Evolutionary conservation across 2,797 vertebrate species (phyloP), one percentile per base, ranked within the genome.

Genomic region (Margarornis squamiger): DNA sequence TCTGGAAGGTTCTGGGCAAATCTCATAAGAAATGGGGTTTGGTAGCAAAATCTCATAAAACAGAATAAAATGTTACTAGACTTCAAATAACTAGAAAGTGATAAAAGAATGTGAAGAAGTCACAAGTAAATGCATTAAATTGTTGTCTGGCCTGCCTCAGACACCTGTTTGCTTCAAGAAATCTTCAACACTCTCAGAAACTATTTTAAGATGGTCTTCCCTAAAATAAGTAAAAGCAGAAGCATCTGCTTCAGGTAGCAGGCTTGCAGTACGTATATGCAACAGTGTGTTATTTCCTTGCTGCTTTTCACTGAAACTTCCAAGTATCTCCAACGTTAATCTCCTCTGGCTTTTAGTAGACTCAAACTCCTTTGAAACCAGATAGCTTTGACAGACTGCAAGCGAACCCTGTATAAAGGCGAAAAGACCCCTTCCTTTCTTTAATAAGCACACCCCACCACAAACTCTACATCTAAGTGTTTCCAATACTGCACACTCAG

Each of bases 381-480:
- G 15, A 2, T 30, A 67, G 45, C 36, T 84, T 84, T 32, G 30
- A 51, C 20, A 41, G 36, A 49, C 24, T 65, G 32, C 14, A 43
- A 29, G 20, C 8, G 7, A 94, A 12, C 5, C 12, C 19, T 3
- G 7, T 5, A 2, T 41, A 29, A 83, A 80, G 4, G 10, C 3
- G 59, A 12, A 74, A 74, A 72, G 36, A 52, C 3, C 20, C 6
- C 11, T 66, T 46, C 3, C n/a, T 27, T 55, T 59, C 27, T 49
- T 36, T 32, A 51, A 48, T 7, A 38, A 32, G 18, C 38, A 55
- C 17, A 20, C 2, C 6, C 16, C 8, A 7, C 4, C 26, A 70
- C 27, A 51, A 24, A 36, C 29, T 16, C 62, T 4, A 46, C 2
- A 30, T 1, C 3, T 1, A 7, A 8, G 18, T 14, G 21, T 41